These are phyloP conservation scores for Hycleus phaleratus DNA, from an alignment of 1,140 invertebrate species.

Conservation along the genomic window DNA sequence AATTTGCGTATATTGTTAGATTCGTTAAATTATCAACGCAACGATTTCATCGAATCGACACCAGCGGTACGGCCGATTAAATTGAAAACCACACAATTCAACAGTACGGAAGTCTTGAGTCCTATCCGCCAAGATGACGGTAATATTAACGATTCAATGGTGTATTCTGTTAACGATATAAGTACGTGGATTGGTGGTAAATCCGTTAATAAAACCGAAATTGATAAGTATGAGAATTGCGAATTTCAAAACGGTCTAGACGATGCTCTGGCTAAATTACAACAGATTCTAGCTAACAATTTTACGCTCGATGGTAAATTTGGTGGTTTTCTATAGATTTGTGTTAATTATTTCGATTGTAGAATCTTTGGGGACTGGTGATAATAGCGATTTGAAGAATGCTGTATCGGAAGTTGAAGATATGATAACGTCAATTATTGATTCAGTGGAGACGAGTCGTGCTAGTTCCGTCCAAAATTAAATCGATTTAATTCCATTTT, in stretches of 20 bases:
- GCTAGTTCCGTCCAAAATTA: slow-evolving; percentile 24
- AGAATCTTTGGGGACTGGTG: slow-evolving; percentile 45
- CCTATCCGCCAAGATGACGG: slow-evolving; percentile 40
- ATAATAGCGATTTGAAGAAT: slow-evolving; percentile 49
- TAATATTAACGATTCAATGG: neutral
- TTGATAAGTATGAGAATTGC: slow-evolving; percentile 1
- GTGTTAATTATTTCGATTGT: slow-evolving; percentile 5
- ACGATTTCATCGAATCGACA: slow-evolving; percentile 31
- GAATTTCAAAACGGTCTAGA: slow-evolving; percentile 50
- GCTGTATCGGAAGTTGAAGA: slow-evolving; percentile 54
- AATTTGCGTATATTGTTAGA: slow-evolving; percentile 46
- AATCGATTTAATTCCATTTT: neutral
- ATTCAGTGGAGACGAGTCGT: slow-evolving; percentile 40
- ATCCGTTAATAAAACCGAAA: neutral
- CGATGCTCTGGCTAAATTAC: slow-evolving; percentile 49
- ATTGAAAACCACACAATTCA: slow-evolving; percentile 9
- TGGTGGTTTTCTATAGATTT: neutral
- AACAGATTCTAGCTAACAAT: slow-evolving; percentile 53
- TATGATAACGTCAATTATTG: slow-evolving; percentile 49
- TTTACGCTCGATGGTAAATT: slow-evolving; percentile 48
- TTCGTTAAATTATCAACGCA: neutral
- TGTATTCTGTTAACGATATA: slow-evolving; percentile 41
- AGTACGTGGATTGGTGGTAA: slow-evolving; percentile 46
- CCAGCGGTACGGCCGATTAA: slow-evolving; percentile 24
- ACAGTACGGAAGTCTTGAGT: slow-evolving; percentile 42